phyloP scores from a whole-genome alignment of 1,140 invertebrate genomes.

The Samia ricini region DNA sequence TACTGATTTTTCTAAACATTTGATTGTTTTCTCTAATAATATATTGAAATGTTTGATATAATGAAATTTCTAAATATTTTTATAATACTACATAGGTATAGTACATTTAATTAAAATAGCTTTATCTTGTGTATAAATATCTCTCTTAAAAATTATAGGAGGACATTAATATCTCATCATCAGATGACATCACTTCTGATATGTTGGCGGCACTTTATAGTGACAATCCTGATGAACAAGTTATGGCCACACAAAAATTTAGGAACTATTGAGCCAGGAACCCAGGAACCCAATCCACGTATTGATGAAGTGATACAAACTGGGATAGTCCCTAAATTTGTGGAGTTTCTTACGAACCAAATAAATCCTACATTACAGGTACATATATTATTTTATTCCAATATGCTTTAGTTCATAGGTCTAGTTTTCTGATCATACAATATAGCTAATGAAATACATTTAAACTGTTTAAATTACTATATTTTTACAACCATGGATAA shows the following conservation, averaged over 20 bases:
- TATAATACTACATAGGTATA: too few species aligned
- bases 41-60: too few species aligned
- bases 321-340: slow-evolving; percentile 97
- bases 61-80: too few species aligned
- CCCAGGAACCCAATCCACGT: slow-evolving; percentile 92
- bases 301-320: slow-evolving; percentile 99
- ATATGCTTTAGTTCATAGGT: too few species aligned
- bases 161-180: slow-evolving; percentile 48
- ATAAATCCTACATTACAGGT: slow-evolving; percentile 92
- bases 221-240: slow-evolving; percentile 87
- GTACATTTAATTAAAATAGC: too few species aligned
- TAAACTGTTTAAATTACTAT: too few species aligned
- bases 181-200: slow-evolving; percentile 82
- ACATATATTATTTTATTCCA: slow-evolving; percentile 17
- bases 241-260: slow-evolving; percentile 95
- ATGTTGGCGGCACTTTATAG: slow-evolving; percentile 93
- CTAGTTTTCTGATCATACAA: too few species aligned
- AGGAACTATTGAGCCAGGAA: slow-evolving; percentile 95
- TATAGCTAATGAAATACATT: too few species aligned
- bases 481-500: too few species aligned
- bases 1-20: too few species aligned
- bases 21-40: too few species aligned
- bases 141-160: slow-evolving; percentile 37
- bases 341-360: slow-evolving; percentile 93
- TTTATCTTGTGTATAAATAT: too few species aligned